Evolutionary conservation across 2,888 invertebrate species (phyloP), one percentile per base, ranked within the genome.

Genomic region (Mactromeris polynyma): DNA sequence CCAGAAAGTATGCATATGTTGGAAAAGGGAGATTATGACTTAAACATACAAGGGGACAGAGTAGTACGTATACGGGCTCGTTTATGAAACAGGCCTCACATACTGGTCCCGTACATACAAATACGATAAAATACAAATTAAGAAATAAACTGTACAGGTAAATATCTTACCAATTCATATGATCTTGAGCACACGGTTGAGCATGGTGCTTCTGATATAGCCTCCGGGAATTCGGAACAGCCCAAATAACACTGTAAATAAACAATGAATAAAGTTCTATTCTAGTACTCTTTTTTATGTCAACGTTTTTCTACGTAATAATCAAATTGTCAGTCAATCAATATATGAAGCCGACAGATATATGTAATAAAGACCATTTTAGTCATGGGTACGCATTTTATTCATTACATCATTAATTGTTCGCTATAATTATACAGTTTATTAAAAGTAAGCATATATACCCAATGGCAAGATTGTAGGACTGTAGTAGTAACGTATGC

Each of bases 231-330:
- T 38, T 88, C 26, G 26, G 83, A 64, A 86, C 91, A 91, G 3
- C 91, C 91, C 38, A 81, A 69, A 36, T 83, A 81, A 58, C 91
- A 91, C 91, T 91, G 89, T 86, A 91, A 88, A 9, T 11, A 79
- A 79, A 26, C 36, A 36, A 36, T 36, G 6, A 77, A 77, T 36
- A 6, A 19, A 7, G 21, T 26, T 26, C 6, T 26, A 64, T 26
- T 64, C 58, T 64, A 26, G 11, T 26, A 58, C 26, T 64, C 9
- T 26, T 26, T 64, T 64, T 21, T 58, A 54, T 26, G 26, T 3
- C 26, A 58, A 58, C 26, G 0, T 51, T 64, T 26, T 64, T 58
- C 6, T 26, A n/a, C 6, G 2, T n/a, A n/a, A n/a, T 21, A n/a
- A n/a, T n/a, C 11, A 58, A n/a, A n/a, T 26, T 21, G n/a, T 58